Evolutionary conservation across 2,888 invertebrate species (phyloP), one percentile per base, ranked within the genome.

Genomic region (Acanthococcus lagerstroemiae): DNA sequence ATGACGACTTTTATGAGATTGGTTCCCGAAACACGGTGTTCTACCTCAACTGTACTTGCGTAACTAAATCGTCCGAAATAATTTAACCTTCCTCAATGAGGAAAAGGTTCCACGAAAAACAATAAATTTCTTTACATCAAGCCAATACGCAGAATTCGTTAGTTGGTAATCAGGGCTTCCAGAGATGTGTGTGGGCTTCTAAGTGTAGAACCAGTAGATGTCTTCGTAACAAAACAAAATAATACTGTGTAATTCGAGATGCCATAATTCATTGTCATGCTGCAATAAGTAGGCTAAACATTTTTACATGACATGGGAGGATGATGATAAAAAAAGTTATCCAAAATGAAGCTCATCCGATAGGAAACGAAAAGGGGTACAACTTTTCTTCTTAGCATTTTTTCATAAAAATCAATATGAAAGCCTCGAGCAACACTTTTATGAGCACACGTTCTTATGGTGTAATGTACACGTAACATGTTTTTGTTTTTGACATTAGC

Each of bases 201-300:
- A 57, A 57, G 21, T 44, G 44, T 44, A 57, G 37, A 37, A 57
- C 44, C 3, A 57, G 37, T 44, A 57, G 7, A 44, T 57, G 24
- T 9, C 37, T 24, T 44, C n/a, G 57, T 24, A 57, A 57, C 17
- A n/a, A 17, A 22, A 57, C 25, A 30, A 21, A 44, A 37, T 22
- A 17, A n/a, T 57, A 19, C 21, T 56, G n/a, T 37, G 37, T 22
- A 21, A 27, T 25, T 30, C 52, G 26, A 63, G 22, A 30, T 50
- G 52, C 52, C 27, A 63, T 52, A 48, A 63, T 50, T 50, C 30
- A 37, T 61, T 56, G 21, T 27, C 24, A 25, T 30, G 52, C 44
- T 27, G 22, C 27, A 63, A 63, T 52, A 63, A 67, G 69, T 65
- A 60, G 37, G 37, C 37, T 30, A 30, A 30, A 15, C 37, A 6